Evolutionary conservation across 2,888 invertebrate species (phyloP).

Genomic region (Melipona bicolor): DNA sequence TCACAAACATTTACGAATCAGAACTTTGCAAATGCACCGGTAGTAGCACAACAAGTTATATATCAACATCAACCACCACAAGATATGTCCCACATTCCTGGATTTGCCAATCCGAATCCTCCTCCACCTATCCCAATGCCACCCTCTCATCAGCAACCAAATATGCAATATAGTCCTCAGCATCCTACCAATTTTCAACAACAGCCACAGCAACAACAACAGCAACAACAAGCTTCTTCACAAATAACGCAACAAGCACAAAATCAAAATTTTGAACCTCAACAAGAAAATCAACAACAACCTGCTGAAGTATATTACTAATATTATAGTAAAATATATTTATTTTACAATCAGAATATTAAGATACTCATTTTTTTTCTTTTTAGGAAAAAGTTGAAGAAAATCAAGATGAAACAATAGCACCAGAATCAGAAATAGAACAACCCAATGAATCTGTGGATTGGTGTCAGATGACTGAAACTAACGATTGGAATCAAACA

Average conservation of each 20-base stretch:
- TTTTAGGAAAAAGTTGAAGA: slow-evolving; percentile 76
- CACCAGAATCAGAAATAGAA: slow-evolving; percentile 70
- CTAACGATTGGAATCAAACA: slow-evolving; percentile 83
- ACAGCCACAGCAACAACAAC: slow-evolving; percentile 62
- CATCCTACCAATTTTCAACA: slow-evolving; percentile 80
- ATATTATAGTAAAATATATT: not conserved
- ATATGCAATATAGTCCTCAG: slow-evolving; percentile 80
- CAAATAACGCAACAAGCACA: slow-evolving; percentile 51
- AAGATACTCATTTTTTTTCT: not conserved
- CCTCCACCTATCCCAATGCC: slow-evolving; percentile 87
- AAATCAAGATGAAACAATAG: slow-evolving; percentile 72
- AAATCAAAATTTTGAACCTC: slow-evolving; percentile 53
- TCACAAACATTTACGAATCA: slow-evolving; percentile 95
- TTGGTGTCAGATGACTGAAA: slow-evolving; percentile 80
- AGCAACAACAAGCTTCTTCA: slow-evolving; percentile 58
- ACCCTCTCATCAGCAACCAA: slow-evolving; percentile 83
- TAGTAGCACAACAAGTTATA: slow-evolving; percentile 81
- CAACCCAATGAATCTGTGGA: slow-evolving; percentile 75
- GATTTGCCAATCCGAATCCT: slow-evolving; percentile 85
- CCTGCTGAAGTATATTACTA: slow-evolving; percentile 60
- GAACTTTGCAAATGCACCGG: slow-evolving; percentile 86
- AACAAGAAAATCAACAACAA: slow-evolving; percentile 63
- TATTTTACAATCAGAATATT: not conserved
- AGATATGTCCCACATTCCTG: slow-evolving; percentile 84
- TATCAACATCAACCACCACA: slow-evolving; percentile 84